Percentiles rank a stretch among this genome's conserved stretches.
phyloP scores from a whole-genome alignment of 2,113 vertebrate genomes.

The Mohoua ochrocephala region DNA sequence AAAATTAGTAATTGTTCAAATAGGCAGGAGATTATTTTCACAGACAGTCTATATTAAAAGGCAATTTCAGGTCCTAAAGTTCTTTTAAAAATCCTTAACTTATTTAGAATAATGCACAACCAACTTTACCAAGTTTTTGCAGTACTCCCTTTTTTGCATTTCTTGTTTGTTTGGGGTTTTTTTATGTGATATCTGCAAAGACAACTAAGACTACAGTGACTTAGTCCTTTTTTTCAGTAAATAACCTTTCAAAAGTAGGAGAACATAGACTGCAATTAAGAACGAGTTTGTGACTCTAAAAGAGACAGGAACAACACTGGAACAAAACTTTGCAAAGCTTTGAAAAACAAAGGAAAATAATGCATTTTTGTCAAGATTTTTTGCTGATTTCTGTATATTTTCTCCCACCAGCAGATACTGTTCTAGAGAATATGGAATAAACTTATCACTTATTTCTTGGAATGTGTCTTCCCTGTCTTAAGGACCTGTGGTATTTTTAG shows the following conservation, averaged over 20 bases:
- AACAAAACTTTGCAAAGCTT: not conserved
- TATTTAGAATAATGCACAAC: not conserved
- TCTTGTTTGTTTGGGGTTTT: too few species aligned
- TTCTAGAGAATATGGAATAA: not conserved
- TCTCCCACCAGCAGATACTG: not conserved
- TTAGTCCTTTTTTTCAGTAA: not conserved
- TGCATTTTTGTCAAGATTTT: not conserved
- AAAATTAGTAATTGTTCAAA: not conserved
- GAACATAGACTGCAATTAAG: not conserved
- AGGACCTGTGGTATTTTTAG: not conserved
- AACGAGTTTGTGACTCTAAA: not conserved
- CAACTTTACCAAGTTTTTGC: not conserved
- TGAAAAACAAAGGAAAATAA: not conserved
- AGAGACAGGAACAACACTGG: not conserved
- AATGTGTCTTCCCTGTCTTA: not conserved
- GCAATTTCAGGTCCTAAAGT: not conserved
- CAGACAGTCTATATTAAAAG: not conserved
- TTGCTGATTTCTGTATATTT: not conserved
- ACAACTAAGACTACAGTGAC: not conserved
- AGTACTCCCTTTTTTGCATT: fast-evolving
- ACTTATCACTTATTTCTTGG: not conserved
- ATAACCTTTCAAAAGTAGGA: not conserved
- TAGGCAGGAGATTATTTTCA: not conserved
- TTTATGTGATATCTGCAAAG: not conserved
- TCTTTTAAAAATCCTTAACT: not conserved